Base-by-base conservation (phyloP, 2,888 invertebrate species). In the Spisula subtruncata region DNA sequence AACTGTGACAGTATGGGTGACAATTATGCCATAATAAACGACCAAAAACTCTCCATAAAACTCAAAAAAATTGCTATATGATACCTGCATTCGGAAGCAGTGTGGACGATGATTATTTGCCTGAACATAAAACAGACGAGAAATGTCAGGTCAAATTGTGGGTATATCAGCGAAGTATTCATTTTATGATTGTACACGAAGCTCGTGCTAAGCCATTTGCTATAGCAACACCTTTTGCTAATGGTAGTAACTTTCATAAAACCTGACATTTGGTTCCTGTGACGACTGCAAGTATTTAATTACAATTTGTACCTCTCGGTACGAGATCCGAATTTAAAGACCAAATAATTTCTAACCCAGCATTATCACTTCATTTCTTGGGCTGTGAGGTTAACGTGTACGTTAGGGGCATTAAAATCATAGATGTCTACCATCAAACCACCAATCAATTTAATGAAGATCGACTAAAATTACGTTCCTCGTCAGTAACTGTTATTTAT, bases 21-120 rank as follows among this genome's bases (percentile, higher is more conserved):
- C 60, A 66, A 66, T n/a, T 66, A 66, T n/a, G 60, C 60, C 25
- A 66, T 66, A 66, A 66, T 25, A 41, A 41, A 41, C 41, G 41
- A 41, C 41, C 41, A 41, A 41, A 41, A 41, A 8, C 41, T 41
- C 41, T 8, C 41, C 41, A 41, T 5, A 5, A 8, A 5, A 2
- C 41, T 41, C 41, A 41, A 25, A 5, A 41, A 41, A 41, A 41
- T 2, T 41, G 41, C 41, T 41, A 41, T 41, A 41, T n/a, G n/a
- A 41, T 41, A 20, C 56, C 56, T 20, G 16, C 56, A 4, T 56
- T 18, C 20, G 56, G 5, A 56, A 56, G 56, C 5, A 20, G 20
- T 56, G 56, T 56, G 56, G 4, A 56, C 16, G 18, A 20, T 20
- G 20, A 56, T 56, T 56, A 56, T 56, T 56, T 56, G 20, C n/a